phyloP scores from a whole-genome alignment of 2,888 invertebrate species.

The Ochropleura plecta region DNA sequence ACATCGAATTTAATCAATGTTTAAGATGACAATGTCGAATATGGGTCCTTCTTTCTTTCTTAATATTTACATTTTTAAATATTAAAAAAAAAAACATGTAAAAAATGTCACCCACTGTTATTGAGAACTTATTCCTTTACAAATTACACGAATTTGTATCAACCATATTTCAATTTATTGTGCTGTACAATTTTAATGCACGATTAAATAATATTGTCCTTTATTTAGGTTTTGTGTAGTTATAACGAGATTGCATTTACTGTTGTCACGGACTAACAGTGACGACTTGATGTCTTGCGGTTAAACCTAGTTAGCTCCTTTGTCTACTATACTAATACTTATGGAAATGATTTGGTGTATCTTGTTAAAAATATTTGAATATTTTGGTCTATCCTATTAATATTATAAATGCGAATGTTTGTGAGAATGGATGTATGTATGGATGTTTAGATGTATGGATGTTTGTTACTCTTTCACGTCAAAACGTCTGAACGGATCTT shows the following conservation, averaged over 20 bases:
- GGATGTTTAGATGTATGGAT: too few species aligned
- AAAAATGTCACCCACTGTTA: too few species aligned
- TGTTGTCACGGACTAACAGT: constrained; percentile 50
- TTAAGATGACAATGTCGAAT: background rate
- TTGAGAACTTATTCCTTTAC: background rate
- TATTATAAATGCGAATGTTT: too few species aligned
- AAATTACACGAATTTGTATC: background rate
- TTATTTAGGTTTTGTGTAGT: constrained; percentile 27
- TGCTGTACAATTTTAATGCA: background rate
- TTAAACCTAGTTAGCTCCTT: constrained; percentile 38
- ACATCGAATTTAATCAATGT: background rate
- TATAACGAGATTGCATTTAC: constrained; percentile 47
- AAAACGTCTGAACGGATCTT: too few species aligned
- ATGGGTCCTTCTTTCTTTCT: too few species aligned
- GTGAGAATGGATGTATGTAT: too few species aligned
- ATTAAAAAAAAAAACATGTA: too few species aligned
- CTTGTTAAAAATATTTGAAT: background rate
- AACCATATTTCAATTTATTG: background rate
- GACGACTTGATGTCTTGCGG: constrained; percentile 55
- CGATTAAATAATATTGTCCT: constrained; percentile 1
- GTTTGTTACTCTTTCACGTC: too few species aligned
- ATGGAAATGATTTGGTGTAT: constrained; percentile 10
- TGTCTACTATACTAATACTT: constrained; percentile 20
- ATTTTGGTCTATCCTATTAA: background rate
- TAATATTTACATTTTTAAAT: too few species aligned